These are phyloP conservation scores for Platygyra sinensis DNA, from an alignment of 64 coral and sea anemone species.

Conservation along the genomic window DNA sequence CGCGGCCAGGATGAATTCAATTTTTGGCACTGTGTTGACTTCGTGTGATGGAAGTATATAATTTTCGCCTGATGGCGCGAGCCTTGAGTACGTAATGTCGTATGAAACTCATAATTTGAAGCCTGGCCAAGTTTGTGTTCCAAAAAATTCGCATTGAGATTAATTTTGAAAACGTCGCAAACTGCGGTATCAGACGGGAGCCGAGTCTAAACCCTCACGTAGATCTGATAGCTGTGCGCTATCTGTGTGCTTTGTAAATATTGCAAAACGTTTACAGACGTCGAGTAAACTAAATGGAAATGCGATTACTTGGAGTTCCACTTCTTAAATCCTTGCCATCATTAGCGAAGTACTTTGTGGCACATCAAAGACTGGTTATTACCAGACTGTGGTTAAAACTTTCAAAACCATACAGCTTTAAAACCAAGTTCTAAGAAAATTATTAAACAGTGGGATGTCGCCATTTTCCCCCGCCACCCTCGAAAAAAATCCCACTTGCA, in stretches of 20 bases:
- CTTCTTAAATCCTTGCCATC: neutral
- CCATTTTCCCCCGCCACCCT: neutral
- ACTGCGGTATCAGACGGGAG: neutral
- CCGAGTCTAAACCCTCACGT: neutral
- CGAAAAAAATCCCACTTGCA: neutral
- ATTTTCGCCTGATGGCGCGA: neutral
- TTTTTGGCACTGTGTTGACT: neutral
- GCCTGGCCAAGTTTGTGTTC: neutral
- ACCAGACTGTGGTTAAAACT: neutral
- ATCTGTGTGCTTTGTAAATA: constrained; percentile 44
- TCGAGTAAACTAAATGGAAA: constrained; percentile 35
- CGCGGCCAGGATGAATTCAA: constrained; percentile 12
- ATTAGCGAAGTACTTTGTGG: neutral
- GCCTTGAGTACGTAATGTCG: neutral
- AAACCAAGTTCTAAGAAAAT: neutral
- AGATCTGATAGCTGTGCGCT: neutral
- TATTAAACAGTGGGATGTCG: neutral
- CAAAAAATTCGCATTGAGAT: neutral
- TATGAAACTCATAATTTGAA: neutral
- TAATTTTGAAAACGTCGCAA: neutral
- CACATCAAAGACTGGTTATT: neutral
- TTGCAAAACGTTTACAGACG: constrained; percentile 23
- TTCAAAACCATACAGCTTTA: neutral
- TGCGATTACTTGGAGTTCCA: constrained; percentile 26
- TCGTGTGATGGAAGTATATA: neutral